Conservation (phyloP, 2,113 vertebrate genomes). For the Periophthalmodon schlosseri region DNA sequence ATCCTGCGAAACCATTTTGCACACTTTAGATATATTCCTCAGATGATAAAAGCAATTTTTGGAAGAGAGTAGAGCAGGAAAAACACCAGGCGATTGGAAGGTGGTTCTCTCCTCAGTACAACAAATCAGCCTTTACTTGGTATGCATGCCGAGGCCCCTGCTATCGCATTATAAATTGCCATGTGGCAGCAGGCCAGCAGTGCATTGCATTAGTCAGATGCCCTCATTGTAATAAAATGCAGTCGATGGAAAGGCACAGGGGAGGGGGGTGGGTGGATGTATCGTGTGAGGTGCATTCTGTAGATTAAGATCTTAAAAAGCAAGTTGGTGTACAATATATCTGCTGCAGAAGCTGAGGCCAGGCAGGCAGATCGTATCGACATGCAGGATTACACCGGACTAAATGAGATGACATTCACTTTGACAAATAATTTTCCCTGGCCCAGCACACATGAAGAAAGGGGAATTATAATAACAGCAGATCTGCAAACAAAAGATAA, state of each 20-base stretch:
- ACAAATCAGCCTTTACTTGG: slow-evolving; percentile 74
- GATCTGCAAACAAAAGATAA: slow-evolving; percentile 16
- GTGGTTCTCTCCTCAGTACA: slow-evolving; percentile 55
- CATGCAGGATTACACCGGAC: slow-evolving; percentile 55
- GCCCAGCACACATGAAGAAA: slow-evolving; percentile 55
- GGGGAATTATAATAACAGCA: slow-evolving; percentile 44
- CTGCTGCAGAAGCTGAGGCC: slow-evolving; percentile 56
- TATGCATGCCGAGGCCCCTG: slow-evolving; percentile 70
- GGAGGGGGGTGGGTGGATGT: neutral
- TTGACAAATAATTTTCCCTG: slow-evolving; percentile 74
- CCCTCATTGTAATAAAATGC: slow-evolving; percentile 76
- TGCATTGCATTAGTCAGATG: slow-evolving; percentile 80
- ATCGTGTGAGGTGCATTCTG: slow-evolving; percentile 49
- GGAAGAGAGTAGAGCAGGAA: slow-evolving; percentile 20
- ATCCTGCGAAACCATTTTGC: no score
- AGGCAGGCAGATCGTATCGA: slow-evolving; percentile 71
- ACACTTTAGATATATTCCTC: no score
- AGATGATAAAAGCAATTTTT: neutral
- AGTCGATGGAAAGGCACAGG: slow-evolving; percentile 36
- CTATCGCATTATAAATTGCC: slow-evolving; percentile 78
- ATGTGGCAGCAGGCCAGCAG: slow-evolving; percentile 74
- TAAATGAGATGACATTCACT: slow-evolving; percentile 81
- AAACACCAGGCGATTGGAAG: slow-evolving; percentile 42
- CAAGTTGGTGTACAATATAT: slow-evolving; percentile 70
- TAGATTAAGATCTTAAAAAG: slow-evolving; percentile 80